phyloP scores from a whole-genome alignment of 2,113 vertebrate species.

The Tricholaema leucomelas region DNA sequence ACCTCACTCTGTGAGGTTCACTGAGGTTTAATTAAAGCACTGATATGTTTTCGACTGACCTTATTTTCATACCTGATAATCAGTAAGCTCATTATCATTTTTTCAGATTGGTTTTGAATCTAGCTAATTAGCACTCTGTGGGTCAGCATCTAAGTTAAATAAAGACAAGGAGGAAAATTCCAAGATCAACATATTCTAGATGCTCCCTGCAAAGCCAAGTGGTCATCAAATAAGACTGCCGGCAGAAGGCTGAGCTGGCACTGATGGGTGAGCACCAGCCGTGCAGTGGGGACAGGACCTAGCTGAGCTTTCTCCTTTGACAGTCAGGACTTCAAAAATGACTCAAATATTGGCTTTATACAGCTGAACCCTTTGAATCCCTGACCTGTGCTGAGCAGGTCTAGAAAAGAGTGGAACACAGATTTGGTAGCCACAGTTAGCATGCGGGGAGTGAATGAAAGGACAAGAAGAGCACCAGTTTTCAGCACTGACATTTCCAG shows the following conservation, averaged over 20 bases:
- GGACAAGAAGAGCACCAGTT: background rate
- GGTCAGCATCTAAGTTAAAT: conserved; percentile 6
- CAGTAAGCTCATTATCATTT: conserved; percentile 55
- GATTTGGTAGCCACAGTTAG: background rate
- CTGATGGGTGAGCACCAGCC: background rate
- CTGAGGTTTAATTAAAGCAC: conserved; percentile 68
- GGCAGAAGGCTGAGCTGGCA: background rate
- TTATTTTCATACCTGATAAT: conserved; percentile 71
- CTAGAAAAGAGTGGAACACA: background rate
- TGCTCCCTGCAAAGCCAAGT: background rate
- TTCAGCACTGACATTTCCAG: background rate
- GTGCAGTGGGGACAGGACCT: fast-evolving
- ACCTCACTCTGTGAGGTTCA: conserved; percentile 62
- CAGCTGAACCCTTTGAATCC: background rate
- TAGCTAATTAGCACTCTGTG: background rate
- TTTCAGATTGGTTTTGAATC: conserved; percentile 29
- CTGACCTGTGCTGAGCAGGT: background rate
- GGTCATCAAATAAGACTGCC: background rate
- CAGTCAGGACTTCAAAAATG: background rate
- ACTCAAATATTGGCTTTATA: background rate
- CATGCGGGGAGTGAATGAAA: background rate
- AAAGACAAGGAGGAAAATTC: conserved; percentile 7
- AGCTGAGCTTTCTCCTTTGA: background rate
- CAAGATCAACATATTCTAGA: background rate
- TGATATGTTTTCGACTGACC: conserved; percentile 66